A percentile compares a stretch with the other conserved stretches of the same genome.
Evolutionary conservation across 30 jellyfish, hydroid and myxozoan genomes (phyloP).

Genomic region (Turritopsis dohrnii): DNA sequence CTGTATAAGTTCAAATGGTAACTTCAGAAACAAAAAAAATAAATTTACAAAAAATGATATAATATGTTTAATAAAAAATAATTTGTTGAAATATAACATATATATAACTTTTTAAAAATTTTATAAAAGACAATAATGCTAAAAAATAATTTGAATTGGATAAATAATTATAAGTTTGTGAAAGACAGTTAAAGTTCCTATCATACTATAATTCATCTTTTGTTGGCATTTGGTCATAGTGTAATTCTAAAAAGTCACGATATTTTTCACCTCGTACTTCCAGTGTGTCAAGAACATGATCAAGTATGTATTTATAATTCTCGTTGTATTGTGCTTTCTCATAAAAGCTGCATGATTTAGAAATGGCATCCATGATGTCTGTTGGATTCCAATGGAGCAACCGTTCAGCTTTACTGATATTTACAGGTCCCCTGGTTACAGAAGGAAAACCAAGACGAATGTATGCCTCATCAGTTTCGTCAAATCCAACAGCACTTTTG

Average conservation of each 20-base stretch:
- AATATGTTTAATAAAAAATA: no score
- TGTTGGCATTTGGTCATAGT: neutral
- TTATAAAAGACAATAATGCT: no score
- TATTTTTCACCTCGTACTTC: constrained; percentile 14
- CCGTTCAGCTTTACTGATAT: constrained; percentile 23
- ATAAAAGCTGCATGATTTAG: constrained; percentile 32
- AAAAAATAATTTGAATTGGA: no score
- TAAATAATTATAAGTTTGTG: no score
- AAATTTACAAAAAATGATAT: no score
- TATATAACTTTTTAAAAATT: no score
- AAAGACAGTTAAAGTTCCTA: no score
- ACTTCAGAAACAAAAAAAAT: no score
- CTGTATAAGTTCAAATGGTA: no score
- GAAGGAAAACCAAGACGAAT: constrained; percentile 34
- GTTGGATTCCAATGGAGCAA: constrained; percentile 45
- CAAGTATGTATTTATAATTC: constrained; percentile 19
- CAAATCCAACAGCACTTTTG: neutral
- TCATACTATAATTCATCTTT: constrained; percentile 6
- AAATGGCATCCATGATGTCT: constrained; percentile 9
- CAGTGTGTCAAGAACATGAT: constrained; percentile 16
- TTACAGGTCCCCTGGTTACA: constrained; percentile 34
- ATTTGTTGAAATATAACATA: no score
- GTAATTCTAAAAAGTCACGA: constrained; percentile 17
- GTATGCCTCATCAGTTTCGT: constrained; percentile 2
- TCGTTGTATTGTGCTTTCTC: constrained; percentile 33